Base-by-base conservation (phyloP, 2,888 invertebrate species). In the Dascillus cervinus region DNA sequence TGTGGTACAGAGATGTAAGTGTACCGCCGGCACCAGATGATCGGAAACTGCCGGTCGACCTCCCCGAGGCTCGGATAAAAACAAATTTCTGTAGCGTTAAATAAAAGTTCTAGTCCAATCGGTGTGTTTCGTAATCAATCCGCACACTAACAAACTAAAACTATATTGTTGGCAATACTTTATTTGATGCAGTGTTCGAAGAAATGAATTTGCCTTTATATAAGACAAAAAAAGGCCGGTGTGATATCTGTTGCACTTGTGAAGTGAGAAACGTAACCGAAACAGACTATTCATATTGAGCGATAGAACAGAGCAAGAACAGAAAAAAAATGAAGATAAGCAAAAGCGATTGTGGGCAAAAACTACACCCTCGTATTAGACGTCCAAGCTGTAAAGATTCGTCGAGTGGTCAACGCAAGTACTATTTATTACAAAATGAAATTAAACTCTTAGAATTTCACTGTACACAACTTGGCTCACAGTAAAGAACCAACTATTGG, bases 391-490 rank as follows among this genome's bases (percentile, higher is more conserved):
- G 29, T 29, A 4, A 29, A 29, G 22, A 8, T 21, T 9, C 22
- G 22, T 13, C 29, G 3, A 24, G 22, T 11, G 9, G n/a, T 29
- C 3, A 14, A 21, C 4, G 29, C 22, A 8, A 29, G 29, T 12
- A 14, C 13, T 5, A 3, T 31, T 8, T 31, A 31, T 15, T 31
- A 25, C 17, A 31, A 31, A 15, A 31, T 15, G 12, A 33, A 26
- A 28, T 11, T 28, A 12, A 17, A 22, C 8, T 13, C 19, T 27
- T 22, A 27, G 9, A 32, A 32, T 20, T 32, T 32, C 22, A 28
- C 26, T 12, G 20, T 32, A 17, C 27, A 26, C 26, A 33, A 33
- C 12, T 13, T 34, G 6, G 22, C 19, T 4, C 36, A 10, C 31
- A 32, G 13, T 20, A 31, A 13, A 21, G 26, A 13, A 15, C 21